A percentile compares a stretch with the other conserved stretches of the same genome.
These are phyloP conservation scores for Amblyopsis hoosieri DNA, from an alignment of 2,797 vertebrate species.

Conservation along the genomic window DNA sequence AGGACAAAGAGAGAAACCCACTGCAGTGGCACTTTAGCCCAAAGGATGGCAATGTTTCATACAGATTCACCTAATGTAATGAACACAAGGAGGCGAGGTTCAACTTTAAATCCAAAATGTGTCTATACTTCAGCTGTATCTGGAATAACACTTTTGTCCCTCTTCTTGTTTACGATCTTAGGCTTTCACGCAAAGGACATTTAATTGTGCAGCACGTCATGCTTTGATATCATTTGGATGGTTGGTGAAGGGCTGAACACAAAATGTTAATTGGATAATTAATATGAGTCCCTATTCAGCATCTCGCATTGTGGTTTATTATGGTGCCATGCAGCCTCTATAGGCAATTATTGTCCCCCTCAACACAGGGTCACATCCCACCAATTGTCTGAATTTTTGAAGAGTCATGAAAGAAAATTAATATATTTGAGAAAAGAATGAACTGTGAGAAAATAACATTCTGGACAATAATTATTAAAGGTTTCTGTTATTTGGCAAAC, in stretches of 20 bases:
- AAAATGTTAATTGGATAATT: too few species aligned
- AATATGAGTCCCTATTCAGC: too few species aligned
- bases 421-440: slow-evolving; percentile 65
- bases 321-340: slow-evolving; percentile 37
- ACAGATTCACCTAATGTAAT: slow-evolving; percentile 17
- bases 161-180: neutral
- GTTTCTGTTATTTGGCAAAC: slow-evolving; percentile 90
- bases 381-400: slow-evolving; percentile 21
- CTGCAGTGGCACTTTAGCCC: slow-evolving; percentile 44
- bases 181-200: too few species aligned
- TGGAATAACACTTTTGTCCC: slow-evolving; percentile 13
- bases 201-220: neutral
- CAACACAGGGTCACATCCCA: slow-evolving; percentile 40
- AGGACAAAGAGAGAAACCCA: slow-evolving; percentile 36
- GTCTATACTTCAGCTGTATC: slow-evolving; percentile 27
- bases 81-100: slow-evolving; percentile 12
- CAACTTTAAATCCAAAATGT: slow-evolving; percentile 23
- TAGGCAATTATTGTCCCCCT: slow-evolving; percentile 34
- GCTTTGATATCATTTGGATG: neutral
- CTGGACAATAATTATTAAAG: slow-evolving; percentile 82
- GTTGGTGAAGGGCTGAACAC: neutral
- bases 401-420: slow-evolving; percentile 34
- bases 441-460: slow-evolving; percentile 72
- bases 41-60: slow-evolving; percentile 53
- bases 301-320: slow-evolving; percentile 7